Evolutionary conservation across 2,113 vertebrate genomes (phyloP).

Genomic region (Promerops cafer): DNA sequence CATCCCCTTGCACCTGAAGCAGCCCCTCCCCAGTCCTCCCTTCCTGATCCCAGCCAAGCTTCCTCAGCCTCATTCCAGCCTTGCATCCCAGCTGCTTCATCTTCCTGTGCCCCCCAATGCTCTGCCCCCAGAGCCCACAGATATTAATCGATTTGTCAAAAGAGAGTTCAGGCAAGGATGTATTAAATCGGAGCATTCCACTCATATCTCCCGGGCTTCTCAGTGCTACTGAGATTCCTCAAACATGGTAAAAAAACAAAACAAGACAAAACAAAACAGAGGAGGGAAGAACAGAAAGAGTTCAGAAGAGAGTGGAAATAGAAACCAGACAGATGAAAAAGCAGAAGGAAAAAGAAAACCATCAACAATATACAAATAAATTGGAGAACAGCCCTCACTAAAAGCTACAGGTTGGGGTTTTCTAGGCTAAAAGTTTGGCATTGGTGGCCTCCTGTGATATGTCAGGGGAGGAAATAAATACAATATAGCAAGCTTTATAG

Average conservation of each 20-base stretch:
- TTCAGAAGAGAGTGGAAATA: background rate
- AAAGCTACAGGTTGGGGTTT: background rate
- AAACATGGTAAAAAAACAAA: slow-evolving; percentile 5
- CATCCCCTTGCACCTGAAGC: slow-evolving; percentile 6
- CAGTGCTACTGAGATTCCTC: slow-evolving; percentile 41
- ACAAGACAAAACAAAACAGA: slow-evolving; percentile 19
- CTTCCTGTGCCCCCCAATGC: background rate
- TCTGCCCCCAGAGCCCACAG: slow-evolving; percentile 1
- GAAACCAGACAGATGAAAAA: slow-evolving; percentile 38
- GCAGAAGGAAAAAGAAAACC: slow-evolving; percentile 25
- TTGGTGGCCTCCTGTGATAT: background rate
- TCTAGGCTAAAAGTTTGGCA: background rate
- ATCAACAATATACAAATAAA: background rate
- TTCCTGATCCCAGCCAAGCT: background rate
- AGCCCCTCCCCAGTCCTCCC: background rate
- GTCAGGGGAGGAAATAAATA: slow-evolving; percentile 25
- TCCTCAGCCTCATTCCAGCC: background rate
- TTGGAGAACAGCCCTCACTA: slow-evolving; percentile 6
- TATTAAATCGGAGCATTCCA: slow-evolving; percentile 68
- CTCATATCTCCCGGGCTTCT: slow-evolving; percentile 53
- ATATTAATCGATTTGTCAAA: slow-evolving; percentile 57
- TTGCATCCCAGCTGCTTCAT: background rate
- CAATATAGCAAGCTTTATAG: background rate
- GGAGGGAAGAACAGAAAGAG: background rate
- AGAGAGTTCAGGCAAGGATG: slow-evolving; percentile 14